Conservation (phyloP, 2,888 invertebrate genomes). For the Plutella xylostella region DNA sequence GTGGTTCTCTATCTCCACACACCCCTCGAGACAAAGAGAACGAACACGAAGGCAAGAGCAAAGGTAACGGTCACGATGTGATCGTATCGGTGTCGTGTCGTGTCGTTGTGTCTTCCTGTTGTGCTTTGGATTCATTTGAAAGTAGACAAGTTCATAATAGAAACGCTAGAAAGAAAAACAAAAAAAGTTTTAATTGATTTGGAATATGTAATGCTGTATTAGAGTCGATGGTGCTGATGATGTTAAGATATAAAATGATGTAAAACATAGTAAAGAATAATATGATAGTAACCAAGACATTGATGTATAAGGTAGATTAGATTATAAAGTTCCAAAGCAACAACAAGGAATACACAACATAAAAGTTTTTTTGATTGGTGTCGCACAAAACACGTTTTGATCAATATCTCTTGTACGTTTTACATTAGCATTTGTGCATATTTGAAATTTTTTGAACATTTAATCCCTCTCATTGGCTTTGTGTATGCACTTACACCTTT, state of each 20-base stretch:
- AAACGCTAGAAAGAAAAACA: neutral
- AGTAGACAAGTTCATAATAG: too few species aligned
- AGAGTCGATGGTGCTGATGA: too few species aligned
- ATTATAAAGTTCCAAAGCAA: too few species aligned
- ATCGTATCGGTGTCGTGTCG: constrained; percentile 33
- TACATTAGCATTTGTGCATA: constrained; percentile 29
- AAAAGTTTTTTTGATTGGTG: constrained; percentile 41
- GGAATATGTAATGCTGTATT: too few species aligned
- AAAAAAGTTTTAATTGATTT: neutral
- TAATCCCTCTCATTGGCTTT: constrained; percentile 51
- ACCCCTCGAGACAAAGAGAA: constrained; percentile 75
- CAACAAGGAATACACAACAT: too few species aligned
- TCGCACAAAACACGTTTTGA: constrained; percentile 41
- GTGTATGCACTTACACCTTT: constrained; percentile 47
- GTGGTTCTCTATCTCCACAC: constrained; percentile 75
- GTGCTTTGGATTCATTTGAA: constrained; percentile 9
- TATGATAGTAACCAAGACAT: too few species aligned
- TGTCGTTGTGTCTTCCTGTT: constrained; percentile 22
- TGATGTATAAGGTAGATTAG: too few species aligned
- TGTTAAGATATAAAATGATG: too few species aligned
- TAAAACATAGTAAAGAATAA: too few species aligned
- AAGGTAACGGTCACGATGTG: constrained; percentile 65
- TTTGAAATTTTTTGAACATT: constrained; percentile 23
- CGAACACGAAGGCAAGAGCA: constrained; percentile 81
- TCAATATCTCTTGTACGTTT: constrained; percentile 15